Evolutionary conservation across 2,113 vertebrate genomes (phyloP), one percentile per base, ranked within the genome.

Genomic region (Cavia porcellus): DNA sequence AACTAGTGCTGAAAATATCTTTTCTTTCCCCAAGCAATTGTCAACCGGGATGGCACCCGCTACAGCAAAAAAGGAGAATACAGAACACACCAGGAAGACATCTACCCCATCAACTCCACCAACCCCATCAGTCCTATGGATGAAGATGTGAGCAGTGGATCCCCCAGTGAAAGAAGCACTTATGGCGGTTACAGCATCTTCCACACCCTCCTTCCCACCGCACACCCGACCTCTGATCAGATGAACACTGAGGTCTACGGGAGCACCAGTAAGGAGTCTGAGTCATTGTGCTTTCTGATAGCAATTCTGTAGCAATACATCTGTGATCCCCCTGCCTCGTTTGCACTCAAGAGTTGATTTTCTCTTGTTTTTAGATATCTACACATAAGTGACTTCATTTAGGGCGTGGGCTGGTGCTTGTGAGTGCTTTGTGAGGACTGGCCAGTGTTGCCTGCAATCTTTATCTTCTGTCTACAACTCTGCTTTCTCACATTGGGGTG

Each of bases 21-120:
- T 85, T 52, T 87, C 5, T 98, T 72, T 96, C 86, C n/a, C 57
- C 45, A 93, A 99, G 98, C 97, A n/a, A 99, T 99, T 62, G 98
- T 98, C 62, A 99, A 99, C 17, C 97, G 97, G 0, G 99, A 99
- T 2, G 99, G 98, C 38, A 98, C 98, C n/a, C 98, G 75, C 0
- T 99, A 96, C 8, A 93, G 52, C 14, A 42, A 95, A 22, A 97
- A 88, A 12, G 98, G 98, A 7, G 98, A 95, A 0, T 98, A 93
- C 5, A 98, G 47, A 83, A 96, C 98, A 14, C 14, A 98, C 96
- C 90, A 80, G 0, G 96, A 96, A 0, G 98, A 98, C 85, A 97
- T 98, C 89, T 84, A 97, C 62, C 47, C 98, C 94, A 8, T 79
- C 95, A 28, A 13, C 1, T 0, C 90, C 87, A 97, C 97, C 89